Percentiles rank a stretch among this genome's conserved stretches.
These are phyloP conservation scores for Anorthoa munda DNA, from an alignment of 2,888 invertebrate species.

Conservation along the genomic window DNA sequence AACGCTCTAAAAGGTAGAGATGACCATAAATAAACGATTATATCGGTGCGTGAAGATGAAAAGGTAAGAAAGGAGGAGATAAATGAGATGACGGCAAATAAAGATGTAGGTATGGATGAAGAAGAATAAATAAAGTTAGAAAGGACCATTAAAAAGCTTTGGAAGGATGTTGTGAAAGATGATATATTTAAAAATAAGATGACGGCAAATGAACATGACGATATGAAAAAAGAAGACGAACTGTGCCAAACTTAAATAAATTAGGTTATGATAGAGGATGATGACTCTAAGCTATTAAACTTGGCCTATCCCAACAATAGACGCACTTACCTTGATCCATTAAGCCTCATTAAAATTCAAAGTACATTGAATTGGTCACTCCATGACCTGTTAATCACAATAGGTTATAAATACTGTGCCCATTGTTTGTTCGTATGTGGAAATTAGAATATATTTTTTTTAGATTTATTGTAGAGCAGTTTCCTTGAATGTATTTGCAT, in stretches of 20 bases:
- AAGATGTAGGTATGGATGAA: no score
- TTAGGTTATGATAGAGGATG: not conserved
- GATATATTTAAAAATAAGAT: not conserved
- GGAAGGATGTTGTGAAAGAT: not conserved
- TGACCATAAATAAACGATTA: no score
- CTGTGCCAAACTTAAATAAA: not conserved
- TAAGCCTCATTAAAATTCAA: conserved; percentile 36
- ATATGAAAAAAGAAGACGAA: not conserved
- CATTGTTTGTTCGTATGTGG: conserved; percentile 34
- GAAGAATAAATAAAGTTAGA: no score
- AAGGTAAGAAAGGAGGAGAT: no score
- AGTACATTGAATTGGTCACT: conserved; percentile 19
- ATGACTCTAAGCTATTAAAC: not conserved
- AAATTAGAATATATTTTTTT: conserved; percentile 29
- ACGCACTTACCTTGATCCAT: conserved; percentile 31
- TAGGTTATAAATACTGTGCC: conserved; percentile 34
- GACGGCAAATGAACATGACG: not conserved
- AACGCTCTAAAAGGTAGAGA: not conserved
- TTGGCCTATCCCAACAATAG: conserved; percentile 33
- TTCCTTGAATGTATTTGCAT: conserved; percentile 31
- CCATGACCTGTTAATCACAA: conserved; percentile 42
- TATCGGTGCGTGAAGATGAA: no score
- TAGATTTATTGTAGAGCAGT: conserved; percentile 24
- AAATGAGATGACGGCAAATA: no score
- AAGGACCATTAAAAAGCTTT: not conserved